A percentile compares a stretch with the other conserved stretches of the same genome.
These are phyloP conservation scores for Camptogramma bilineatum DNA, from an alignment of 2,888 invertebrate genomes.

Conservation along the genomic window DNA sequence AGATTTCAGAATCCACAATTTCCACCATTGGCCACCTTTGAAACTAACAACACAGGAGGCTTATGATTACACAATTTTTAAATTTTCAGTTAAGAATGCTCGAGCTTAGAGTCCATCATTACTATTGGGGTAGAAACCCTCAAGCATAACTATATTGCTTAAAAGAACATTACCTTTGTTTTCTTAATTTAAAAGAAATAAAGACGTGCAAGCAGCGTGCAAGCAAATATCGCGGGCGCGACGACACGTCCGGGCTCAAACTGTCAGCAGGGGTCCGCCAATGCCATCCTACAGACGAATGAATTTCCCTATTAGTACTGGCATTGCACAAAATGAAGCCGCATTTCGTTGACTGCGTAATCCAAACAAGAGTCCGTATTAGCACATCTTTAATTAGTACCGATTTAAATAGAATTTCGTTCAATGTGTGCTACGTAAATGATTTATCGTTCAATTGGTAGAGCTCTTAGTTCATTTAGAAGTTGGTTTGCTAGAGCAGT, in stretches of 20 bases:
- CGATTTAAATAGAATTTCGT: conserved; percentile 43
- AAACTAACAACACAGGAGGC: conserved; percentile 28
- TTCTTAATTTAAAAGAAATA: conserved; percentile 18
- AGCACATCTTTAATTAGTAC: conserved; percentile 51
- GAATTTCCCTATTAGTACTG: conserved; percentile 67
- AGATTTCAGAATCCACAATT: conserved; percentile 10
- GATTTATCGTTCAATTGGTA: conserved; percentile 31
- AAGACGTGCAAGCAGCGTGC: conserved; percentile 61
- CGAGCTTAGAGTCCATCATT: conserved; percentile 4
- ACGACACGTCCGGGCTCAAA: conserved; percentile 57
- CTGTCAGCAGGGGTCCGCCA: conserved; percentile 62
- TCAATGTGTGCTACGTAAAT: conserved; percentile 33
- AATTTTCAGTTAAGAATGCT: conserved; percentile 44
- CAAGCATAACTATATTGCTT: not conserved
- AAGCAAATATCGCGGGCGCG: conserved; percentile 60
- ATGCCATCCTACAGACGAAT: conserved; percentile 60
- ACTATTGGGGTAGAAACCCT: conserved; percentile 1
- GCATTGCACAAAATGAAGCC: conserved; percentile 59
- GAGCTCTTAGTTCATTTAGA: conserved; percentile 6
- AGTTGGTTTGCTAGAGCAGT: conserved; percentile 10
- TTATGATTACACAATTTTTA: conserved; percentile 58
- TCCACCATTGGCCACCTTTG: conserved; percentile 14
- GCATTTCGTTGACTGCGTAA: conserved; percentile 65
- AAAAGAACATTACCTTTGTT: not conserved
- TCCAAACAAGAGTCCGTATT: conserved; percentile 59